Percentiles rank a stretch among this genome's conserved stretches.
These are phyloP conservation scores for Grus americana DNA, from an alignment of 2,113 vertebrate species.

Conservation along the genomic window DNA sequence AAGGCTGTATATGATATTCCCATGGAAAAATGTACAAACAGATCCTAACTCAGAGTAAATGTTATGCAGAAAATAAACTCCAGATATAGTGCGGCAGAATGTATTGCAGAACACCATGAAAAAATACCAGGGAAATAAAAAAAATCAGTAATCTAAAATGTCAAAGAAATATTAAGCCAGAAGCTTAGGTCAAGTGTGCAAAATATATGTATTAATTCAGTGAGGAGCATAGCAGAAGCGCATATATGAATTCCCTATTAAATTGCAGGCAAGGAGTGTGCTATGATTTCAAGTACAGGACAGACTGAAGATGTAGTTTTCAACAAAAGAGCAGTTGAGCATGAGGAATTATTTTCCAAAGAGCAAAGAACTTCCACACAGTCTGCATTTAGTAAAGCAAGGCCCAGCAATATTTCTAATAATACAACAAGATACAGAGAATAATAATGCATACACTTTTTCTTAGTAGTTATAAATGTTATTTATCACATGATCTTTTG, in stretches of 20 bases:
- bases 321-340: not conserved
- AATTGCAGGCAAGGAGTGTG: not conserved
- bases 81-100: not conserved
- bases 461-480: not conserved
- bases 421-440: not conserved
- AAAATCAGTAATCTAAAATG: not conserved
- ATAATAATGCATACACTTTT: not conserved
- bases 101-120: not conserved
- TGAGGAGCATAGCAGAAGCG: not conserved
- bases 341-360: not conserved
- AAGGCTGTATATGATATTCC: not conserved
- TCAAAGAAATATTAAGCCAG: not conserved
- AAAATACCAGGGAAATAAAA: not conserved
- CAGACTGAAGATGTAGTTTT: not conserved
- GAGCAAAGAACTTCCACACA: not conserved
- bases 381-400: not conserved
- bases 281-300: not conserved
- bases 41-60: not conserved
- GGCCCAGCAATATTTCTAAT: not conserved
- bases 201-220: not conserved
- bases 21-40: not conserved
- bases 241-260: not conserved
- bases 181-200: not conserved
- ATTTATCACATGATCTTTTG: not conserved
- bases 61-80: not conserved